Base-by-base conservation (phyloP, 2,888 invertebrate genomes). In the Agrochola litura region DNA sequence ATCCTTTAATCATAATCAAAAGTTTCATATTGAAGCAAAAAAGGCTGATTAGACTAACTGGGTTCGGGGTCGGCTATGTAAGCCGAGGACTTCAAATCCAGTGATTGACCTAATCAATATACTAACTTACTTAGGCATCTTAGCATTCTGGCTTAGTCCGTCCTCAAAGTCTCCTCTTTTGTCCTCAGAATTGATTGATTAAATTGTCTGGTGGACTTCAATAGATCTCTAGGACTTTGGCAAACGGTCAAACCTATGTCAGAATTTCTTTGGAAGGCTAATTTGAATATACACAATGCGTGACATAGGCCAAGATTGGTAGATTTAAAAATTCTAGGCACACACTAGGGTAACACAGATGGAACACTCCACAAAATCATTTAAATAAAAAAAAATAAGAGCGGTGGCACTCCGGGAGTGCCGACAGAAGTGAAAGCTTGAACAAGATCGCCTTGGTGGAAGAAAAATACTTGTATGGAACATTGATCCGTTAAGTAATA, bases 221-320 rank as follows among this genome's bases (percentile, higher is more conserved):
- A 41, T 25, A 22, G 19, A 52, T 52, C 8, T 56, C 19, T 74
- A 37, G 68, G 52, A n/a, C 6, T 16, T 30, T 66, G 25, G 3
- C 1, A 54, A 37, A 78, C 66, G 14, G 54, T 4, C 16, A 19
- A 16, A 66, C 54, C 73, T 66, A 30, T 54, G 10, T 80, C 73
- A 61, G 9, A 10, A n/a, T 74, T 72, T 72, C 12, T 72, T 64
- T 16, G 6, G 25, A 14, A 46, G 4, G 0, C 14, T 43, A 16
- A 64, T 69, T 80, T 75, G 52, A 69, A 76, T 76, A 60, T 46
- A 12, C 54, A 61, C 41, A 49, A 30, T n/a, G 19, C 25, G 14
- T 69, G 46, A 63, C n/a, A 30, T 14, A 16, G 73, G 41, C 22
- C 16, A 14, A 46, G 52, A 22, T 58, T 56, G n/a, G 9, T 43